Evolutionary conservation across 2,113 vertebrate species (phyloP).

Genomic region (Sphaerodactylus townsendi): DNA sequence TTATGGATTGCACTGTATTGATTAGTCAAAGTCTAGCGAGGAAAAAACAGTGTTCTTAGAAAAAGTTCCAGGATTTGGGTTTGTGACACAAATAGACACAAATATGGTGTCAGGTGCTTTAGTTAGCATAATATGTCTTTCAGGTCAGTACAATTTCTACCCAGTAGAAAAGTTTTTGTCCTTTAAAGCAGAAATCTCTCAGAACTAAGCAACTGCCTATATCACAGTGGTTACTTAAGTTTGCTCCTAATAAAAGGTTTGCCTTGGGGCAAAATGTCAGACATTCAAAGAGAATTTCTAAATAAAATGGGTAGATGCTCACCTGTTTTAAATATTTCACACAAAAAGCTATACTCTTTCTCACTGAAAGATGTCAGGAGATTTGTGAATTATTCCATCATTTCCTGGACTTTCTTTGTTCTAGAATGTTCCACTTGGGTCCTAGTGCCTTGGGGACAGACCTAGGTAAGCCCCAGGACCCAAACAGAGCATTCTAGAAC

Average conservation of each 20-base stretch:
- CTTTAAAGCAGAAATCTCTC: neutral
- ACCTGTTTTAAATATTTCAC: fast-evolving
- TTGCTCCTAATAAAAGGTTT: slow-evolving; percentile 7
- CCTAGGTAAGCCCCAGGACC: too few species aligned
- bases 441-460: too few species aligned
- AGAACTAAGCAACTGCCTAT: neutral
- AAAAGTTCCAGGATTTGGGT: neutral
- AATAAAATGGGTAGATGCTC: neutral
- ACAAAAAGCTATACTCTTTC: too few species aligned
- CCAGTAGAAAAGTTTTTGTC: neutral
- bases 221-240: slow-evolving; percentile 22
- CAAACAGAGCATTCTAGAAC: too few species aligned
- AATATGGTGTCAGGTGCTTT: neutral
- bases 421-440: too few species aligned
- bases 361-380: too few species aligned
- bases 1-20: neutral
- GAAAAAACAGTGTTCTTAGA: neutral
- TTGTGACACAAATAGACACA: neutral
- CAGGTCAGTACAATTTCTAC: neutral
- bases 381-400: too few species aligned
- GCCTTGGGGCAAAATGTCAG: slow-evolving; percentile 1
- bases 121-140: neutral
- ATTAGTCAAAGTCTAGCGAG: neutral
- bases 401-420: too few species aligned
- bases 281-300: neutral